Conservation (phyloP, 2,113 vertebrate species). For the Brachirus orientalis region DNA sequence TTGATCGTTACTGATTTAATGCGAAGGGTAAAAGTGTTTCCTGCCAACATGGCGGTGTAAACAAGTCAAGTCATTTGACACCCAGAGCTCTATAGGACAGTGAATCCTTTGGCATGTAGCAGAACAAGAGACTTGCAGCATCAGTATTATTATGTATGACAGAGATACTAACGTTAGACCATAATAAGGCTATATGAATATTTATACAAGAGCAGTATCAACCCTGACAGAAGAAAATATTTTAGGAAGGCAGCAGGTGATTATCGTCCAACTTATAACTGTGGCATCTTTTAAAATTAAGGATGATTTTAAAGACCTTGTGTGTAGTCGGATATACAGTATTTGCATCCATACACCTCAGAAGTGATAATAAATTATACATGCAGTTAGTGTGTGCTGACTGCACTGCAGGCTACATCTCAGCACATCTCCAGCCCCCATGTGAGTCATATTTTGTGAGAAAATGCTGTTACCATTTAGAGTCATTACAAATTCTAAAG, state of each 20-base stretch:
- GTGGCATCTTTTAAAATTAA: neutral
- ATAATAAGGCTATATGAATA: neutral
- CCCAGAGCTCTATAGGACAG: neutral
- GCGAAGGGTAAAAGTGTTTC: no score
- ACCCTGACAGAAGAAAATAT: neutral
- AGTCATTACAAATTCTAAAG: slow-evolving; percentile 40
- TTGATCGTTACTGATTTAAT: no score
- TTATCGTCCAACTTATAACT: neutral
- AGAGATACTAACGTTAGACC: no score
- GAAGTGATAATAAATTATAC: slow-evolving; percentile 45
- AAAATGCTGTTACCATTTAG: slow-evolving; percentile 29
- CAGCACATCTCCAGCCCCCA: slow-evolving; percentile 5
- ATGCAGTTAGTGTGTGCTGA: slow-evolving; percentile 14
- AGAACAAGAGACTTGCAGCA: neutral
- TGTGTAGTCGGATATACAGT: neutral
- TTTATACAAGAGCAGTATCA: neutral
- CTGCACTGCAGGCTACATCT: slow-evolving; percentile 19
- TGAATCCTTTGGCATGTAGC: neutral
- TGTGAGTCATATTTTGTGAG: slow-evolving; percentile 20
- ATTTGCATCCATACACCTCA: slow-evolving; percentile 8
- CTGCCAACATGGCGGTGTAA: no score
- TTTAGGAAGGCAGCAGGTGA: neutral
- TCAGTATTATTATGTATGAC: no score
- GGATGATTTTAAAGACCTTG: neutral
- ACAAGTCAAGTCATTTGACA: no score